Evolutionary conservation across 2,113 vertebrate genomes (phyloP), one percentile per base, ranked within the genome.

Genomic region (Entelurus aequoreus): DNA sequence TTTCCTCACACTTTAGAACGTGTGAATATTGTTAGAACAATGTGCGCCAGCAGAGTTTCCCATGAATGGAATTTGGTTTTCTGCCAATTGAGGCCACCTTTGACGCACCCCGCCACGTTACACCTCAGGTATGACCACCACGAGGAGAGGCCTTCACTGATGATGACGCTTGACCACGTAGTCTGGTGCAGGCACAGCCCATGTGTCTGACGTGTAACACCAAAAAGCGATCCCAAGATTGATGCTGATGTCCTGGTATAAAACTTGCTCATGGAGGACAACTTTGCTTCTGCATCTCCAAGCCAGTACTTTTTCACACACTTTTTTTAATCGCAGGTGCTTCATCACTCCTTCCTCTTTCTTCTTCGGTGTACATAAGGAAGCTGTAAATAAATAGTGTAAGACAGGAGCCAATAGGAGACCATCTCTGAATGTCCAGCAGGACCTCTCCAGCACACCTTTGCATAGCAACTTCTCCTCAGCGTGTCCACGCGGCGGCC

Each of bases 171-270:
- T 74, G 63, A 80, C 61, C 79, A 61, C 54, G 58, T 62, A 7
- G 62, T 50, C 77, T 66, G 54, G 74, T 75, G 38, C 14, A 38
- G 75, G 78, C 79, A 71, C 66, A 71, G 77, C 68, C 48, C n/a
- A 71, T 60, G 79, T 80, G 83, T 84, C 83, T 85, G 84, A 86
- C 68, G 62, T 56, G 82, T 72, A 75, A 83, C 79, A 87, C 87
- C 84, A 85, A 86, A 86, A 78, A 76, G 38, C 8, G 15, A 58
- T 54, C 44, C 46, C 61, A 60, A 54, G 16, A 11, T 5, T 16
- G 5, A n/a, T 38, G 28, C 28, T 2, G 15, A 37, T 37, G 16
- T 8, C 1, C 9, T 40, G 37, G 15, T 36, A 38, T n/a, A 11
- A 6, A 9, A 38, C n/a, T 16, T 38, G 66, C 57, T 66, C 71